Evolutionary conservation across 2,113 vertebrate species (phyloP).

Genomic region (Micronisus gabar): DNA sequence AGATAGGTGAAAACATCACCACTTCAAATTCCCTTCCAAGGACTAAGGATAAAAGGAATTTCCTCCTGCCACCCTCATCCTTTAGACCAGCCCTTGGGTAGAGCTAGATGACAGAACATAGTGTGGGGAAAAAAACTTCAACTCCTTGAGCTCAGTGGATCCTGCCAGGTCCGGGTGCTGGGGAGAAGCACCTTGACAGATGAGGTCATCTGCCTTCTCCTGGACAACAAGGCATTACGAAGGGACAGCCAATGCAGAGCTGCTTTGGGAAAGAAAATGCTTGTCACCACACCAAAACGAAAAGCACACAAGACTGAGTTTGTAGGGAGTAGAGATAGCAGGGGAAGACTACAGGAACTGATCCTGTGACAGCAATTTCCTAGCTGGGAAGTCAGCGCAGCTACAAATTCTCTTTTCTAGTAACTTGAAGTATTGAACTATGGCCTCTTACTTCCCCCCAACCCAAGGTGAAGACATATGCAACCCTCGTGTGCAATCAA

Average conservation of each 20-base stretch:
- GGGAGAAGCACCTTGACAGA: neutral
- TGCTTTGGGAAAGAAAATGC: neutral
- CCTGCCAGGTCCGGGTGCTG: neutral
- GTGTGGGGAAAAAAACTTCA: neutral
- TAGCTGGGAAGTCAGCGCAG: neutral
- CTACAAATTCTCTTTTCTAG: neutral
- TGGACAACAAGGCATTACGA: too few species aligned
- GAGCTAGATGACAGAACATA: fast-evolving
- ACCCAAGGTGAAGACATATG: neutral
- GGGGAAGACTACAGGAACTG: neutral
- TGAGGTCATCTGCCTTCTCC: neutral
- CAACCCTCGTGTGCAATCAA: neutral
- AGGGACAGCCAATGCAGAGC: neutral
- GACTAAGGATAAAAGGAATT: neutral
- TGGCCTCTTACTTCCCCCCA: neutral
- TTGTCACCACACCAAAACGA: neutral
- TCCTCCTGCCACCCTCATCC: neutral
- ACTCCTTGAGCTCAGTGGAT: neutral
- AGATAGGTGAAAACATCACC: neutral
- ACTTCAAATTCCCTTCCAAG: neutral
- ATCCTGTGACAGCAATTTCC: neutral
- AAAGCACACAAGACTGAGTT: fast-evolving
- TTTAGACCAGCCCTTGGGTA: neutral
- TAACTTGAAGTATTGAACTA: neutral
- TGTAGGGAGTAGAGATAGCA: neutral